Conservation (phyloP, 30 jellyfish, hydroid and myxozoan species). For the Pelagia noctiluca region DNA sequence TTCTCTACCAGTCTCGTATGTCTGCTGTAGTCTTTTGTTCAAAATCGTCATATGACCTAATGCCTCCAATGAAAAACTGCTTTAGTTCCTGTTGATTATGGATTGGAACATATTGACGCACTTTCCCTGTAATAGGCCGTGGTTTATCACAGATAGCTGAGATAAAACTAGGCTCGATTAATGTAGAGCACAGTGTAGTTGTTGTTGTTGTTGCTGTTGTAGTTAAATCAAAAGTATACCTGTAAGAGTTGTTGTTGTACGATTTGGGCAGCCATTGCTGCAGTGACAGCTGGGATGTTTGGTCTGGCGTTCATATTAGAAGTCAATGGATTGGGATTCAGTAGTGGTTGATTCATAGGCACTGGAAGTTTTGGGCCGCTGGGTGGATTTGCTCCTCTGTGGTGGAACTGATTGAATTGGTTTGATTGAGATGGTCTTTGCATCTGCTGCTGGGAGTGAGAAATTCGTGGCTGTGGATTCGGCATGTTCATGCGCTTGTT, state of each 20-base stretch:
- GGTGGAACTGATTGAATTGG: constrained; percentile 10
- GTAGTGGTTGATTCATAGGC: constrained; percentile 76
- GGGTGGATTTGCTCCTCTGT: constrained; percentile 25
- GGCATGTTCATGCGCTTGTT: constrained; percentile 7
- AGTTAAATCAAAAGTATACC: too few relatives aligned
- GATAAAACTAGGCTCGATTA: too few relatives aligned
- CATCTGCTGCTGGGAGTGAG: not conserved
- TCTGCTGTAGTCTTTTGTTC: too few relatives aligned
- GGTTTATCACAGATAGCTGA: too few relatives aligned
- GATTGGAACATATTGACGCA: too few relatives aligned
- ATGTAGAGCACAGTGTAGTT: too few relatives aligned
- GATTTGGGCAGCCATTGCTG: constrained; percentile 66
- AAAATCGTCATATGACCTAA: too few relatives aligned
- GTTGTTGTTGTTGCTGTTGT: too few relatives aligned
- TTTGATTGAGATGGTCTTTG: constrained; percentile 31
- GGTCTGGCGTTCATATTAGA: constrained; percentile 45
- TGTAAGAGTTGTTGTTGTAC: constrained; percentile 54
- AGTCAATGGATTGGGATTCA: constrained; percentile 18
- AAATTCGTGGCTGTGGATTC: constrained; percentile 14
- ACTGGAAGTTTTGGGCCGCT: constrained; percentile 63
- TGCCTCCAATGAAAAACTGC: too few relatives aligned
- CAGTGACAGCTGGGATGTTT: constrained; percentile 58
- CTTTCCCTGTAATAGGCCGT: too few relatives aligned
- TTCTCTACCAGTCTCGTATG: too few relatives aligned
- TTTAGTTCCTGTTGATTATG: too few relatives aligned